These are phyloP conservation scores for Eupsittula cactorum DNA, from an alignment of 2,113 vertebrate species.

Conservation along the genomic window DNA sequence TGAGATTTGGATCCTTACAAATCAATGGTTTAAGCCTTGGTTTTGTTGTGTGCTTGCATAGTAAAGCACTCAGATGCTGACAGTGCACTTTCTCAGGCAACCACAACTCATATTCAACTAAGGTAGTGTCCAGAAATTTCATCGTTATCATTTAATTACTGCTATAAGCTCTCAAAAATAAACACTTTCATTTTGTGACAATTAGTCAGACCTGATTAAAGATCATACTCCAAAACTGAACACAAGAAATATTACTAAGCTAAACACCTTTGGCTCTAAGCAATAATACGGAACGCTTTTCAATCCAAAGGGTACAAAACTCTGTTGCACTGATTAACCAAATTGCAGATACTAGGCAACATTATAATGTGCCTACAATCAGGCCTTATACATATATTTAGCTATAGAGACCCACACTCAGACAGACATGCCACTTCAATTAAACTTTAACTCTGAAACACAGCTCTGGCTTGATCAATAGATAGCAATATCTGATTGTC, in stretches of 20 bases:
- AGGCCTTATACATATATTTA: neutral
- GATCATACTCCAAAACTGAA: neutral
- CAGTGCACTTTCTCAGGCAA: accelerated
- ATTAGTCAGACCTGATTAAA: neutral
- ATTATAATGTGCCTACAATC: neutral
- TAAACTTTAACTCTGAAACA: neutral
- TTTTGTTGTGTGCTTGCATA: neutral
- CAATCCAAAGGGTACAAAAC: neutral
- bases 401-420: neutral
- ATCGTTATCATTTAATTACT: neutral
- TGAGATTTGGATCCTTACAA: neutral
- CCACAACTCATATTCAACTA: neutral
- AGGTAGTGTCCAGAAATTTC: neutral
- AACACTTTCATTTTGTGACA: neutral
- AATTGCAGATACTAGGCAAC: neutral
- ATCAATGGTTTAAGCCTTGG: neutral
- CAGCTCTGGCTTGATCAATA: neutral
- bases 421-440: neutral
- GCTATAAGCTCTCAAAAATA: neutral
- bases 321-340: neutral
- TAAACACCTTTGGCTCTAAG: neutral
- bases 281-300: neutral
- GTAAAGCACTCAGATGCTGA: neutral
- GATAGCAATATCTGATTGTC: neutral
- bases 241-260: neutral